These are phyloP conservation scores for Drosophila buzzatii DNA, from an alignment of 2,888 invertebrate species.

Conservation along the genomic window DNA sequence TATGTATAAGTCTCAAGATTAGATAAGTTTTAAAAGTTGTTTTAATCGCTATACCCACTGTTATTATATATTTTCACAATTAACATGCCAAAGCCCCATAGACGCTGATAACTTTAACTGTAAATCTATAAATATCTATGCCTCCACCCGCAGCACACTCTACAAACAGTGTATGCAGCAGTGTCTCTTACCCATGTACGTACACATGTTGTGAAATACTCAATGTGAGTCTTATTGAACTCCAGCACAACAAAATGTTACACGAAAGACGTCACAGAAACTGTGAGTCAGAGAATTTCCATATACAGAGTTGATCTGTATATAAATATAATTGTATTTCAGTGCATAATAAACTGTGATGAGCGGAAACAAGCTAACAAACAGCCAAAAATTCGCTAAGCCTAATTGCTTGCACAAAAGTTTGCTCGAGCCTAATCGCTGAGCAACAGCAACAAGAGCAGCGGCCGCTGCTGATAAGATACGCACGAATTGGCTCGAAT, in stretches of 20 bases:
- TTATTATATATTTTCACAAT: neutral
- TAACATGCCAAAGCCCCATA: neutral
- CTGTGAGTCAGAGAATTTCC: slow-evolving; percentile 30
- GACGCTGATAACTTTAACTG: neutral
- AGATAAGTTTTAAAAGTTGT: neutral
- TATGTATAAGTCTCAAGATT: neutral
- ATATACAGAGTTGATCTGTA: slow-evolving; percentile 6
- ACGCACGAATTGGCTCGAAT: slow-evolving; percentile 15
- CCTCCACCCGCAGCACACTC: neutral
- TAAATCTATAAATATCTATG: neutral
- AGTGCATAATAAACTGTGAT: slow-evolving; percentile 2
- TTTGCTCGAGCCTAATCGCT: slow-evolving; percentile 28
- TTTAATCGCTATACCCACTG: neutral
- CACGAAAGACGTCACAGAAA: slow-evolving; percentile 21
- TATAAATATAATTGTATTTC: slow-evolving; percentile 3
- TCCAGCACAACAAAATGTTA: slow-evolving; percentile 5
- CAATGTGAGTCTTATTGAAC: slow-evolving; percentile 3
- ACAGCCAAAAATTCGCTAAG: slow-evolving; percentile 28
- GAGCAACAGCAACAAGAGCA: slow-evolving; percentile 1
- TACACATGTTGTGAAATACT: slow-evolving; percentile 22
- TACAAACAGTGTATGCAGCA: neutral
- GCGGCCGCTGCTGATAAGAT: slow-evolving; percentile 33
- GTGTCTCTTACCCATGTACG: neutral
- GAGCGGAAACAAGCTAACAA: slow-evolving; percentile 25
- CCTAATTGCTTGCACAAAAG: slow-evolving; percentile 25